Evolutionary conservation across 2,888 invertebrate species (phyloP), one percentile per base, ranked within the genome.

Genomic region (Caenorhabditis sinica): DNA sequence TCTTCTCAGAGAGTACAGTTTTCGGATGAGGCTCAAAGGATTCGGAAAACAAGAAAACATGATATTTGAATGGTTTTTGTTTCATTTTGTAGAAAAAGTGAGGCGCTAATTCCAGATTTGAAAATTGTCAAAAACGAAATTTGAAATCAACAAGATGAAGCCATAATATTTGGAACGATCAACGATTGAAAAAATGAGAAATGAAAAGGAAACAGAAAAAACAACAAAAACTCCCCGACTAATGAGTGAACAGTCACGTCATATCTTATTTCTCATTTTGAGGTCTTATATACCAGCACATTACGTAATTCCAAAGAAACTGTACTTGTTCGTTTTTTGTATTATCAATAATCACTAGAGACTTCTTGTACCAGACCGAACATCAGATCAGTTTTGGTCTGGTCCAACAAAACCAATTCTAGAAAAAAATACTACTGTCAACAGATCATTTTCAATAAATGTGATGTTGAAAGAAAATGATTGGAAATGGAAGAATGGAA

Each of bases 131-230:
- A 40, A 61, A 36, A 30, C 9, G 15, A 20, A n/a, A 61, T 20
- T 53, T 28, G 23, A 40, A 40, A 63, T 23, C 17, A 36, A 53
- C 49, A 68, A 68, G 5, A 36, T 20, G 68, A 68, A 68, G 68
- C 68, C 68, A 36, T 68, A 68, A 68, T 68, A 53, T 11, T 30
- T 68, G 68, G 51, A 68, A 68, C 68, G 68, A 68, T 9, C 68
- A 68, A 33, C 51, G 53, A 68, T 68, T 53, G 53, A 25, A n/a
- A 45, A 28, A 45, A 17, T 30, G 51, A 66, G 5, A 45, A 20
- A 43, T 8, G 28, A 28, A 56, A 8, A n/a, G 33, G 17, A 30
- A 60, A 60, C 60, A 25, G 4, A 56, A 28, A 25, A 56, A 28
- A n/a, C n/a, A n/a, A n/a, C n/a, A n/a, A 28, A 56, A 9, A 3